Percentiles rank a stretch among this genome's conserved stretches.
Evolutionary conservation across 2,113 vertebrate genomes (phyloP).

Genomic region (Taurulus bubalis): DNA sequence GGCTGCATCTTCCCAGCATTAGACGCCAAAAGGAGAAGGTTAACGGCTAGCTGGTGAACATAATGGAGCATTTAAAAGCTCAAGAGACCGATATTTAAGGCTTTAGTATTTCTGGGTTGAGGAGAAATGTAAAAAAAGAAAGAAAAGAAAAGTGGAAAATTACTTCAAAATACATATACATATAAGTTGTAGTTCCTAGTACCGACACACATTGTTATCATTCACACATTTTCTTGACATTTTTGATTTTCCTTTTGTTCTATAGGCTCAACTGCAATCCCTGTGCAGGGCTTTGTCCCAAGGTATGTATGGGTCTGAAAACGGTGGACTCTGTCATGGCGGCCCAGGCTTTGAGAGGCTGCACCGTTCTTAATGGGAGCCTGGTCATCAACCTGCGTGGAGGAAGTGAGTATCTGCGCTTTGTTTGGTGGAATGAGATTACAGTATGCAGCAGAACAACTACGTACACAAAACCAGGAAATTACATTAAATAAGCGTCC

Average conservation of each 20-base stretch:
- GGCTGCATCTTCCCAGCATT: neutral
- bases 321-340: constrained; percentile 93
- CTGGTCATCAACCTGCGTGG: constrained; percentile 94
- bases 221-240: neutral
- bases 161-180: neutral
- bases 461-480: neutral
- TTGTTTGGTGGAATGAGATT: constrained; percentile 23
- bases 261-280: constrained; percentile 90
- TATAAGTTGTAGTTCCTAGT: neutral
- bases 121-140: neutral
- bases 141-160: neutral
- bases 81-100: neutral
- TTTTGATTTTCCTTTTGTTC: neutral
- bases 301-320: constrained; percentile 89
- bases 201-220: neutral
- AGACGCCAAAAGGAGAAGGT: neutral
- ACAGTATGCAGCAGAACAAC: neutral
- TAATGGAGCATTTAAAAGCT: neutral
- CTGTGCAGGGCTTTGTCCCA: constrained; percentile 94
- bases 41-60: neutral
- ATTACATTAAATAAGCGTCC: neutral
- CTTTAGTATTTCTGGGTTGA: neutral
- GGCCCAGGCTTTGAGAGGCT: constrained; percentile 92
- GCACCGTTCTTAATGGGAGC: constrained; percentile 94
- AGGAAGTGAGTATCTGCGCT: constrained; percentile 88